Base-by-base conservation (phyloP, 2,888 invertebrate species). In the Tigriopus californicus region DNA sequence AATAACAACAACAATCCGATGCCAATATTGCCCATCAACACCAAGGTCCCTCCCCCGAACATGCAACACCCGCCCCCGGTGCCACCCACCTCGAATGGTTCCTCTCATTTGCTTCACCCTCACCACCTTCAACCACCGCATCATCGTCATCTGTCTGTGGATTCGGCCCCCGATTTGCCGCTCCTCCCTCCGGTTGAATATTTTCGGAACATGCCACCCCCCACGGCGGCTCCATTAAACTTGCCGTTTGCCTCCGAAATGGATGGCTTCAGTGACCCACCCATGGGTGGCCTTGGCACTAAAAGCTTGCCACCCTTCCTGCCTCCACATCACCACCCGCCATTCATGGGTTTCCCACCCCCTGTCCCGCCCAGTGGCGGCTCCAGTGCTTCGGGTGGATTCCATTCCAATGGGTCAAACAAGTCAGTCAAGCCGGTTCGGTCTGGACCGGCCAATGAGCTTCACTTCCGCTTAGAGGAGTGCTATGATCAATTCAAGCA, bases 401-500 rank as follows among this genome's bases (percentile, higher is more conserved):
- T 51, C 51, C 51, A 22, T 24, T 18, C 18, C 51, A 20, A 22
- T 20, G 22, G 13, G 8, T 55, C 18, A 1, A n/a, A 11, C 10
- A 12, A 18, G 40, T 41, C 55, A 8, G 41, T 13, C 15, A 33
- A n/a, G 8, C 8, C 15, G 2, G 47, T 24, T 12, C 71, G 76
- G 46, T 70, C 75, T 71, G 79, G 71, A 66, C 75, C 75, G 2
- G 77, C 80, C 0, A 75, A 76, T 40, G 79, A 83, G 41, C 74
- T 85, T 1, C 83, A 84, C 70, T 73, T 78, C 10, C 77, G 80
- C 1, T 73, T 86, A 5, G 85, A 86, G 67, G 81, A 82, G 58
- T 83, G 83, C 67, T 83, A 82, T 68, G 84, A 84, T 62, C 85
- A 85, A 65, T 85, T 85, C 74, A 79, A 82, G 54, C 81, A 81